Percentiles rank a stretch among this genome's conserved stretches.
These are phyloP conservation scores for Denticeps clupeoides DNA, from an alignment of 2,797 vertebrate genomes.

Conservation along the genomic window DNA sequence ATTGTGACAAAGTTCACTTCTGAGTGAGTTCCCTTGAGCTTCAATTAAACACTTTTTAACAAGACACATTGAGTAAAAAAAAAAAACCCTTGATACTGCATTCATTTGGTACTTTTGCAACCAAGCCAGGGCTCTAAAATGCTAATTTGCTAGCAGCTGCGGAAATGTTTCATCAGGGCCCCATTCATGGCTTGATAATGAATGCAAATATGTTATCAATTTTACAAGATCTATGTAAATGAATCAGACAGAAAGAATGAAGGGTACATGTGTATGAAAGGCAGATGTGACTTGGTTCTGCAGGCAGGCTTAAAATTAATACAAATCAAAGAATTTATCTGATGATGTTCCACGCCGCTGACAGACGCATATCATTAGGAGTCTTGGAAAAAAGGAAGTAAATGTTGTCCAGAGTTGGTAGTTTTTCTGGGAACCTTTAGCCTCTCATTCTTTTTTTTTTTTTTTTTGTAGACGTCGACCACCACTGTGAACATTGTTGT, in stretches of 20 bases:
- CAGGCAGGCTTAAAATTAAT: constrained; percentile 16
- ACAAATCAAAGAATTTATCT: constrained; percentile 9
- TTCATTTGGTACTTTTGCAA: no score
- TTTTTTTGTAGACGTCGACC: constrained; percentile 76
- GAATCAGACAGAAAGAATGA: constrained; percentile 19
- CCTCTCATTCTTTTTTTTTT: no score
- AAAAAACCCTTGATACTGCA: no score
- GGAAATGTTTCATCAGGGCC: constrained; percentile 28
- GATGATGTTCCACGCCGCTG: background rate
- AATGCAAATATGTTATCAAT: constrained; percentile 32
- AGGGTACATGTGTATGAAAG: constrained; percentile 27
- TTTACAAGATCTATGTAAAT: constrained; percentile 27
- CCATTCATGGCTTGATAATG: constrained; percentile 28
- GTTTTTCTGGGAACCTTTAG: no score
- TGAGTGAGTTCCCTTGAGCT: no score
- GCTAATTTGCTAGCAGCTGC: constrained; percentile 29
- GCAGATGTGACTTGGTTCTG: constrained; percentile 10
- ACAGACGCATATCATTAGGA: constrained; percentile 1
- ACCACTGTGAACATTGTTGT: constrained; percentile 80
- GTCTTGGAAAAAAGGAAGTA: background rate
- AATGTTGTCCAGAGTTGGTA: no score
- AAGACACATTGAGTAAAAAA: no score
- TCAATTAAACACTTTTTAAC: no score
- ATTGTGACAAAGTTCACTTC: no score
- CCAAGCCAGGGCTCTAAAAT: constrained; percentile 14